Conservation (phyloP, 2,797 vertebrate species). For the Busarellus nigricollis region DNA sequence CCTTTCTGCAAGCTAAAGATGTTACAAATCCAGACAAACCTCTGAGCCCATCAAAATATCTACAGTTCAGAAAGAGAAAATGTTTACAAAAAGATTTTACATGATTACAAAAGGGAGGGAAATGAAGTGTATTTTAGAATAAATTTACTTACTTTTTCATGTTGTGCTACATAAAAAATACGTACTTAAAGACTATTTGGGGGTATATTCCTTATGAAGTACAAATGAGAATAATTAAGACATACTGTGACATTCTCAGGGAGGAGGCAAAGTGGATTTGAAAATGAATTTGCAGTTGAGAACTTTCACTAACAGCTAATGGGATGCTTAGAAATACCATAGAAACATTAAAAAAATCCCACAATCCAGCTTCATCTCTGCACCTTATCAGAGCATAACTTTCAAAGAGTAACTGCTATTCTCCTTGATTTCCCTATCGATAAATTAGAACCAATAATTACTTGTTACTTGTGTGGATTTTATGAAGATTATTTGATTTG, state of each 20-base stretch:
- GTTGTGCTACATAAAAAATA: not conserved
- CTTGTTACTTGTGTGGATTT: not conserved
- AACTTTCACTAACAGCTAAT: not conserved
- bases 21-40: not conserved
- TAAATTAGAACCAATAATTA: not conserved
- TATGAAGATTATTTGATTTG: not conserved
- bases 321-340: not conserved
- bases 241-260: not conserved
- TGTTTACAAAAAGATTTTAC: not conserved
- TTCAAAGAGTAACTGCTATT: not conserved
- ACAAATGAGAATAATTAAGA: constrained; percentile 5
- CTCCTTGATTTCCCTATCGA: not conserved
- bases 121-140: not conserved
- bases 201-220: not conserved
- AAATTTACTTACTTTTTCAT: not conserved
- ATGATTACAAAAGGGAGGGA: not conserved
- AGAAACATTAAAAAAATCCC: not conserved
- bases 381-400: not conserved
- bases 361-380: not conserved
- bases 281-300: not conserved
- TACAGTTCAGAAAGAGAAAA: not conserved
- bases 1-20: not conserved
- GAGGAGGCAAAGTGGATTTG: not conserved
- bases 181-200: not conserved
- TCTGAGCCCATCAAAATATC: not conserved